Percentiles rank a stretch among this genome's conserved stretches.
These are phyloP conservation scores for Lordiphosa andalusiaca DNA, from an alignment of 2,888 invertebrate genomes.

Conservation along the genomic window DNA sequence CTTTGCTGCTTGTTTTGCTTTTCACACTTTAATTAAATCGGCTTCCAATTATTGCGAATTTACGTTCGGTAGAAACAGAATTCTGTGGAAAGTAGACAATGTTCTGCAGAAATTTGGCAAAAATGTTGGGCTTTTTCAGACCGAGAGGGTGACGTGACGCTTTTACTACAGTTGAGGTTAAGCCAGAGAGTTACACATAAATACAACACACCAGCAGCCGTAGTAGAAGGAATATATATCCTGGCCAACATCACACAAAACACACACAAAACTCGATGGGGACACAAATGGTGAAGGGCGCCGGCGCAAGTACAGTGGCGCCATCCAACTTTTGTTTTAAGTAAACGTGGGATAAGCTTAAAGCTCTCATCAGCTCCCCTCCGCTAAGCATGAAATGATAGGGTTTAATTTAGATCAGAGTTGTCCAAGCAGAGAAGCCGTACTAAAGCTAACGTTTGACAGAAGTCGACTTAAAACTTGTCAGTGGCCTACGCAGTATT, in stretches of 20 bases:
- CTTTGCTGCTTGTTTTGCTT: background rate
- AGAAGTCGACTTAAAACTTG: no score
- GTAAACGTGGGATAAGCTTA: background rate
- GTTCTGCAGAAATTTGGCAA: slow-evolving; percentile 25
- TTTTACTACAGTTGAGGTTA: slow-evolving; percentile 41
- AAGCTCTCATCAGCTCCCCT: background rate
- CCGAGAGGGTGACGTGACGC: slow-evolving; percentile 48
- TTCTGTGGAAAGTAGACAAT: slow-evolving; percentile 27
- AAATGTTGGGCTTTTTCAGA: slow-evolving; percentile 24
- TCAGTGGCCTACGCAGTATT: no score
- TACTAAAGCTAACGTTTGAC: no score
- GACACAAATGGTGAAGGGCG: slow-evolving; percentile 31
- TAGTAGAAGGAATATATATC: slow-evolving; percentile 37
- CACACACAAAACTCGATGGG: background rate
- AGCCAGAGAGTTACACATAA: slow-evolving; percentile 48
- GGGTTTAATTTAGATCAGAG: no score
- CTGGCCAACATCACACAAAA: slow-evolving; percentile 22
- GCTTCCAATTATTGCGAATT: background rate
- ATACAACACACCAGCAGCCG: slow-evolving; percentile 45
- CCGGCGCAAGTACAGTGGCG: slow-evolving; percentile 15
- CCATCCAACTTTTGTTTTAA: slow-evolving; percentile 28
- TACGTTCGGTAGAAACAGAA: background rate
- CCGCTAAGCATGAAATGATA: no score
- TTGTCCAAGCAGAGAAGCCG: no score
- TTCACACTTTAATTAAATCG: background rate